phyloP scores from a whole-genome alignment of 2,113 vertebrate species.

The Enhydra lutris region DNA sequence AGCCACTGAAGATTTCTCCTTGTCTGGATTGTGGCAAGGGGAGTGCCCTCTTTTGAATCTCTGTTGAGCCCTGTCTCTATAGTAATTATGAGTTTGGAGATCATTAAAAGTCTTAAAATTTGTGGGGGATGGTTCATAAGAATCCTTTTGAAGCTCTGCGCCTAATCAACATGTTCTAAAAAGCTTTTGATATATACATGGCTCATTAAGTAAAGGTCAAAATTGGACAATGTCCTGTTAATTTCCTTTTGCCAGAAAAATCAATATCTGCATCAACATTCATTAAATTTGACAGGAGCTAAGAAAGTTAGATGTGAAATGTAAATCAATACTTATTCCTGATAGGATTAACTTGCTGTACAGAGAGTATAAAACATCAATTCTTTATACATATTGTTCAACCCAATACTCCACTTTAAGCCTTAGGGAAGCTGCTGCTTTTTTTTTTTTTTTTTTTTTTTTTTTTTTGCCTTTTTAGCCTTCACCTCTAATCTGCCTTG shows the following conservation, averaged over 20 bases:
- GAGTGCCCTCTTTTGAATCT: constrained; percentile 23
- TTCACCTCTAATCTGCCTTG: constrained; percentile 25
- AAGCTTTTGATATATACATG: constrained; percentile 68
- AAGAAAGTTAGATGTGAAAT: constrained; percentile 73
- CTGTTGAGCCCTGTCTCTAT: constrained; percentile 28
- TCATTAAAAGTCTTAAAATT: constrained; percentile 44
- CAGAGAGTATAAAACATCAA: constrained; percentile 58
- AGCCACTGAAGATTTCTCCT: constrained; percentile 31
- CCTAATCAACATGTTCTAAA: constrained; percentile 56
- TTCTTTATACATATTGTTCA: constrained; percentile 51
- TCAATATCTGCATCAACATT: constrained; percentile 75
- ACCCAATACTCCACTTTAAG: not conserved
- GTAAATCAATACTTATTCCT: constrained; percentile 72
- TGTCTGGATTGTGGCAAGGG: not conserved
- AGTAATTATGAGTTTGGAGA: constrained; percentile 64
- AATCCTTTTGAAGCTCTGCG: constrained; percentile 35
- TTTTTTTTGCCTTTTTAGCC: not conserved
- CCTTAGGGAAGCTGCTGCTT: not conserved
- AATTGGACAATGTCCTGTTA: constrained; percentile 71
- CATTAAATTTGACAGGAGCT: constrained; percentile 76
- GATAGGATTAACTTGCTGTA: constrained; percentile 41
- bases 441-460: too few relatives aligned
- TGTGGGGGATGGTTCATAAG: not conserved
- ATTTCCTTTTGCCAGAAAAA: constrained; percentile 77
- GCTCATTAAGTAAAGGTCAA: constrained; percentile 76